Conservation (phyloP, 2,113 vertebrate species). For the Myrmophylax atrothorax region DNA sequence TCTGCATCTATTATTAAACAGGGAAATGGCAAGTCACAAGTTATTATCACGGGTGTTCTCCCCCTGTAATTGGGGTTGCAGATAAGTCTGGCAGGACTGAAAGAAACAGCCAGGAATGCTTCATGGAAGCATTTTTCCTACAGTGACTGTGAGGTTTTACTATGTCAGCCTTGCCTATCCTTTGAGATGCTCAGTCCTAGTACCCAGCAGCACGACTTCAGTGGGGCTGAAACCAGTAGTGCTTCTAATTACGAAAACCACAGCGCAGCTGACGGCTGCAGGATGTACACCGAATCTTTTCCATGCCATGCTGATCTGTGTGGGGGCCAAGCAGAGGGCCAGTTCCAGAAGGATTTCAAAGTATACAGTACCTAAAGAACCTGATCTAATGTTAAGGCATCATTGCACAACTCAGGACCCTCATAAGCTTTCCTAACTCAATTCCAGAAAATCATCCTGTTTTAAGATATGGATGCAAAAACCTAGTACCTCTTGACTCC, state of each 20-base stretch:
- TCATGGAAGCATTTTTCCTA: fast-evolving
- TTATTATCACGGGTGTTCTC: neutral
- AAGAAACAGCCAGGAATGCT: neutral
- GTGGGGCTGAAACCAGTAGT: neutral
- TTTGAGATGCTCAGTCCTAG: neutral
- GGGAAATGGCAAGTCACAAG: neutral
- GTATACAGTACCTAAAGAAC: neutral
- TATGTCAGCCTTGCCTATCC: neutral
- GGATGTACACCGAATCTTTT: neutral
- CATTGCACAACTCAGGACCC: neutral
- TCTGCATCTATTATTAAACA: neutral
- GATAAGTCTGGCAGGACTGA: neutral
- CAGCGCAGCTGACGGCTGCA: neutral
- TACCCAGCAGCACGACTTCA: neutral
- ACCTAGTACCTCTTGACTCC: neutral
- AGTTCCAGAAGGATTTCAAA: neutral
- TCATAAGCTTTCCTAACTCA: neutral
- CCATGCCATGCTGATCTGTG: neutral
- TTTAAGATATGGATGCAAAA: neutral
- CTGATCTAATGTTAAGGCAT: neutral
- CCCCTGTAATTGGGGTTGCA: neutral
- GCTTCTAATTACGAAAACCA: neutral
- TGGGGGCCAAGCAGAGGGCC: neutral
- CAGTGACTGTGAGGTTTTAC: neutral
- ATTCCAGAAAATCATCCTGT: neutral